Evolutionary conservation across 2,888 invertebrate species (phyloP).

Genomic region (Melanotus villosus): DNA sequence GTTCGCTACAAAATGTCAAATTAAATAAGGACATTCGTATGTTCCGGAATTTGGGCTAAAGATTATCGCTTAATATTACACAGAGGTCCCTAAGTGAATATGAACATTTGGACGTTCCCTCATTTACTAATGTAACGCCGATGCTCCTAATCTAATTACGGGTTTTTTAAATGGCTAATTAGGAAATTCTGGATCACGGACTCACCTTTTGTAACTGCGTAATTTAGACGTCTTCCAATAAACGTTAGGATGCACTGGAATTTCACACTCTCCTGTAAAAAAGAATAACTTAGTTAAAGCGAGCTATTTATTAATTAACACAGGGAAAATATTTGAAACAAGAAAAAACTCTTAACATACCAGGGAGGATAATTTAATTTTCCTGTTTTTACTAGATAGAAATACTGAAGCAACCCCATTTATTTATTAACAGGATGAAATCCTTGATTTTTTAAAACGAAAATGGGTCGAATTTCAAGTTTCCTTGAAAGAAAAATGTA

Average conservation of each 20-base stretch:
- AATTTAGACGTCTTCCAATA: neutral
- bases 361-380: no score
- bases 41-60: slow-evolving; percentile 35
- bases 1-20: slow-evolving; percentile 54
- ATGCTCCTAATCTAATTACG: neutral
- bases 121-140: slow-evolving; percentile 7
- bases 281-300: neutral
- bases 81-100: slow-evolving; percentile 27
- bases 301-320: no score
- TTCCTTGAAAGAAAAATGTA: no score
- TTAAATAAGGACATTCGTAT: slow-evolving; percentile 53
- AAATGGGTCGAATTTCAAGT: no score
- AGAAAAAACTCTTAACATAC: no score
- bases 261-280: neutral
- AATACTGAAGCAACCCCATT: no score
- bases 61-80: slow-evolving; percentile 38
- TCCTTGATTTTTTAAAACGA: no score
- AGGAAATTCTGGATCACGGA: no score
- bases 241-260: neutral
- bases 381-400: no score
- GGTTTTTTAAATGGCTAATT: neutral
- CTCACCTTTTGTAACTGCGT: neutral
- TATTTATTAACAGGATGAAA: no score
- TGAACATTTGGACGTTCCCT: slow-evolving; percentile 24
- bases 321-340: no score